Evolutionary conservation across 2,888 invertebrate species (phyloP).

Genomic region (Hoplodrina ambigua): DNA sequence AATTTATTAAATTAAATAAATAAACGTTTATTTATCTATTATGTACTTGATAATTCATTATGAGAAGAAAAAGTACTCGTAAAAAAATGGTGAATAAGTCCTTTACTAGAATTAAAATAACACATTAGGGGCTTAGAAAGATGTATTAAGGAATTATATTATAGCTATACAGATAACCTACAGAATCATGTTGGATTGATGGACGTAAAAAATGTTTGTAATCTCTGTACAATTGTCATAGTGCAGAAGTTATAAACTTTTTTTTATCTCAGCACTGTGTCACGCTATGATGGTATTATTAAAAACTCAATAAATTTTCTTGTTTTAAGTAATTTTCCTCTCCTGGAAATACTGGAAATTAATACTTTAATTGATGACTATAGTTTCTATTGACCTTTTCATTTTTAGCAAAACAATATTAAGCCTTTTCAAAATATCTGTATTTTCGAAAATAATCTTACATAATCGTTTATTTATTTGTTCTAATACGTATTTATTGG

Average conservation of each 20-base stretch:
- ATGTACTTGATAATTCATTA: too few species aligned
- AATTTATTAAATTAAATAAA: too few species aligned
- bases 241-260: too few species aligned
- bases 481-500: constrained; percentile 1
- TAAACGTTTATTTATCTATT: too few species aligned
- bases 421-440: neutral
- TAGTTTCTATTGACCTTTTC: neutral
- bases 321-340: neutral
- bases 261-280: neutral
- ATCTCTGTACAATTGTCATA: too few species aligned
- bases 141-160: too few species aligned
- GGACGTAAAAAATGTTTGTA: constrained; percentile 14
- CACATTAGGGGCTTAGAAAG: too few species aligned
- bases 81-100: too few species aligned
- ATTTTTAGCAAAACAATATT: neutral
- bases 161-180: too few species aligned
- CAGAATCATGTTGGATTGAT: neutral
- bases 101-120: too few species aligned
- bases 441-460: neutral
- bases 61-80: too few species aligned
- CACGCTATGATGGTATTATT: constrained; percentile 28
- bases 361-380: neutral
- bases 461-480: constrained; percentile 22
- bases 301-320: constrained; percentile 11
- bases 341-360: neutral